Evolutionary conservation across 2,888 invertebrate species (phyloP).

Genomic region (Stenotaenia linearis): DNA sequence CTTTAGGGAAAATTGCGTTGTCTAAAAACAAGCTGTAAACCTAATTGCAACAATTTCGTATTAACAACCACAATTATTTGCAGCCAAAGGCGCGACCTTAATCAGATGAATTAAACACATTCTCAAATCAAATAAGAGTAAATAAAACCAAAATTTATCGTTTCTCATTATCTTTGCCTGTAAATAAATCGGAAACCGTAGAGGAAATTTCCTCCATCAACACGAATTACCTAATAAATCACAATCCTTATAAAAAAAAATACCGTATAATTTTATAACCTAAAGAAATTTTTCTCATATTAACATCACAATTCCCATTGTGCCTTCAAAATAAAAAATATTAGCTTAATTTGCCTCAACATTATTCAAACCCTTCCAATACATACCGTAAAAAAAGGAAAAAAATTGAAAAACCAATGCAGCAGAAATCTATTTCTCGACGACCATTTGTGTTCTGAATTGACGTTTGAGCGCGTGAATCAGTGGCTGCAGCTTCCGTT

Average conservation of each 20-base stretch:
- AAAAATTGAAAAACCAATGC: constrained; percentile 9
- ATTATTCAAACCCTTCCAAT: neutral
- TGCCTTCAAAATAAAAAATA: neutral
- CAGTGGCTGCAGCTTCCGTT: constrained; percentile 9
- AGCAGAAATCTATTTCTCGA: neutral
- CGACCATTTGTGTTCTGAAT: constrained; percentile 9
- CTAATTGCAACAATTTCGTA: neutral
- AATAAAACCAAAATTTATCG: no score
- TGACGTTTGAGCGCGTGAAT: constrained; percentile 9
- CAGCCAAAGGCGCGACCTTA: neutral
- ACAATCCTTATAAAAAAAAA: no score
- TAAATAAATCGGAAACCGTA: no score
- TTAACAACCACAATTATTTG: constrained; percentile 4
- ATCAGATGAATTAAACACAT: neutral
- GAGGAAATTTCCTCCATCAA: neutral
- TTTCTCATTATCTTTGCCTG: no score
- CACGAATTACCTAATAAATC: no score
- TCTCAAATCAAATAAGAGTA: neutral
- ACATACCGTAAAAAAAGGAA: neutral
- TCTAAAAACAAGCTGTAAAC: neutral
- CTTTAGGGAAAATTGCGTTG: neutral
- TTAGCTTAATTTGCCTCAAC: neutral
- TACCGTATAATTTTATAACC: neutral
- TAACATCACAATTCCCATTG: neutral
- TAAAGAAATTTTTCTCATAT: neutral